Conservation (phyloP, 2,113 vertebrate species). For the Bettongia penicillata region DNA sequence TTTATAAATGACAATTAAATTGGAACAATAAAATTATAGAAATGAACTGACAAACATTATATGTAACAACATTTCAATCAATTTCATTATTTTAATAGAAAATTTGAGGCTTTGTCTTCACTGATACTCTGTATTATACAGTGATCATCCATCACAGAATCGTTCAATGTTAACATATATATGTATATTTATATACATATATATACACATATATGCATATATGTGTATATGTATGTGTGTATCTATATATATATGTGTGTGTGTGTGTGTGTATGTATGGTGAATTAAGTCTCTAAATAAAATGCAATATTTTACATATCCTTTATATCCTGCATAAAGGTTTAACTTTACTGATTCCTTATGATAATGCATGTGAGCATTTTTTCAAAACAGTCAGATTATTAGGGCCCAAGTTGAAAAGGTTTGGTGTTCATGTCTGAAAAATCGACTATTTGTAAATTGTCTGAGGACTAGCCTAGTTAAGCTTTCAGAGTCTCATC, state of each 20-base stretch:
- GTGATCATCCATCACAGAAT: not conserved
- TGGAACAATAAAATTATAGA: not conserved
- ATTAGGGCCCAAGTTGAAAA: not conserved
- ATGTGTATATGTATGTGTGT: too few species aligned
- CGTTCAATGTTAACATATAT: not conserved
- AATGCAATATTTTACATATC: not conserved
- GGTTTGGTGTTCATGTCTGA: not conserved
- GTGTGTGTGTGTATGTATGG: too few species aligned
- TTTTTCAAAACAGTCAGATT: not conserved
- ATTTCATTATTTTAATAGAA: constrained; percentile 5
- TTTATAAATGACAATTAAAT: not conserved
- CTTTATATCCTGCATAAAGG: not conserved
- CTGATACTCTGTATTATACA: not conserved
- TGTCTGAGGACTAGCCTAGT: not conserved
- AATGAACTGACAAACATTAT: constrained; percentile 12
- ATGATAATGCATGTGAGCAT: not conserved
- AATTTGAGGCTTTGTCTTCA: not conserved
- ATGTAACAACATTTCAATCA: not conserved
- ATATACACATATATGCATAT: too few species aligned
- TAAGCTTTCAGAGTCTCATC: too few species aligned
- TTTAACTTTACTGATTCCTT: not conserved
- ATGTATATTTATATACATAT: too few species aligned
- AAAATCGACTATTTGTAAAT: not conserved
- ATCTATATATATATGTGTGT: too few species aligned
- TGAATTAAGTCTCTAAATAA: not conserved